Percentiles rank a stretch among this genome's conserved stretches.
phyloP scores from a whole-genome alignment of 2,797 vertebrate genomes.

The Triplophysa bombifrons region DNA sequence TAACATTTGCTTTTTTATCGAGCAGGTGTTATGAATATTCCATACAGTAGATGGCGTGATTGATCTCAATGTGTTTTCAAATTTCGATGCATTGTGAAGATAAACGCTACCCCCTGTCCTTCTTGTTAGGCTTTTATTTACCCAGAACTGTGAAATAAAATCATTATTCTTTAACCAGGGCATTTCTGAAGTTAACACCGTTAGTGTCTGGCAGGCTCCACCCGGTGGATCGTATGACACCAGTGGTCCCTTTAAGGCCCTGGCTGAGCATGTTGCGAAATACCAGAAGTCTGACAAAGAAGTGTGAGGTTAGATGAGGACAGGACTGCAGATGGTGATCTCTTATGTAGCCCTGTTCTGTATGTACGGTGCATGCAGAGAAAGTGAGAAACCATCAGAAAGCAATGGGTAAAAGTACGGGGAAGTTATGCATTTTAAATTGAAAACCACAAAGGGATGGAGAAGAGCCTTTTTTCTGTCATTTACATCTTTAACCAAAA shows the following conservation, averaged over 20 bases:
- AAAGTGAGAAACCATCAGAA: not conserved
- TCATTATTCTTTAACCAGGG: not conserved
- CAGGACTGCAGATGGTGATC: not conserved
- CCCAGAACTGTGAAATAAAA: not conserved
- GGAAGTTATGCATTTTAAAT: not conserved
- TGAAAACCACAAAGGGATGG: slow-evolving; percentile 56
- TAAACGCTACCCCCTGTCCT: not conserved
- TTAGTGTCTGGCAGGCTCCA: not conserved
- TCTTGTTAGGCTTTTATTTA: not conserved
- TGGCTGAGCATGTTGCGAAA: slow-evolving; percentile 37
- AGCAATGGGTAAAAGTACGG: not conserved
- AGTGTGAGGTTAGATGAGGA: slow-evolving; percentile 42
- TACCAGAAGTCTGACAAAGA: slow-evolving; percentile 31
- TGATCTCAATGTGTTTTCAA: not conserved
- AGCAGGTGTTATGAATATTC: not conserved
- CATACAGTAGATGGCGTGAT: not conserved
- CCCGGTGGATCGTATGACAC: not conserved
- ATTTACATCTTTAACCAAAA: not conserved
- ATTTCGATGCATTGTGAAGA: not conserved
- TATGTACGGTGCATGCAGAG: not conserved
- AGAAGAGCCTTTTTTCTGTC: slow-evolving; percentile 12
- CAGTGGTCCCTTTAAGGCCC: slow-evolving; percentile 5
- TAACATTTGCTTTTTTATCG: not conserved
- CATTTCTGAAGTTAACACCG: not conserved
- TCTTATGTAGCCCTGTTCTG: not conserved